Percentiles rank a stretch among this genome's conserved stretches.
Conservation (phyloP, 2,888 invertebrate species). For the Pammene aurita region DNA sequence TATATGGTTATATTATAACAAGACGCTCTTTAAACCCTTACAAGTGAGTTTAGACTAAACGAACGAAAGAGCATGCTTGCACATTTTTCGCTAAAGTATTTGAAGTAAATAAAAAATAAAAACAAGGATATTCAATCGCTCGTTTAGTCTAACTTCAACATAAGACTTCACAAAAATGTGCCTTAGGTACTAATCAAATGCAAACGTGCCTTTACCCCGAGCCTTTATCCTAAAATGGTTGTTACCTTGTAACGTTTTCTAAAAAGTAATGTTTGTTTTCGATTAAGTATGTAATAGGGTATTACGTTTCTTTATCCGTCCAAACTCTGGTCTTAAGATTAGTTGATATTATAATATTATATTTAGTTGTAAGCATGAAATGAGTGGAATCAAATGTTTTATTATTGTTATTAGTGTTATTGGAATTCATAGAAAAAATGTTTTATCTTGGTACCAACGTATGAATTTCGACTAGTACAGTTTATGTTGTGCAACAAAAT, state of each 20-base stretch:
- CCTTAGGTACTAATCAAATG: constrained; percentile 41
- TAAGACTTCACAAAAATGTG: constrained; percentile 36
- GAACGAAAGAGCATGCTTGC: too few relatives aligned
- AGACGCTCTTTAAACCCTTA: too few relatives aligned
- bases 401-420: constrained; percentile 46
- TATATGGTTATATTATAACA: too few relatives aligned
- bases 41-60: too few relatives aligned
- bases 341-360: constrained; percentile 44
- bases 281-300: constrained; percentile 30
- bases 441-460: constrained; percentile 14
- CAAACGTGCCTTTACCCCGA: constrained; percentile 41
- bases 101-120: too few relatives aligned
- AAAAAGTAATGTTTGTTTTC: constrained; percentile 22
- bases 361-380: constrained; percentile 48
- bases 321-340: constrained; percentile 68
- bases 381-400: constrained; percentile 48
- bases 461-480: constrained; percentile 32
- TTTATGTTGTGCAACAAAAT: constrained; percentile 29
- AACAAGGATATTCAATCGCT: too few relatives aligned
- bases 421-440: constrained; percentile 31
- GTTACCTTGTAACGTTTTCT: constrained; percentile 17
- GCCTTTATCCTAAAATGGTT: constrained; percentile 24
- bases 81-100: too few relatives aligned
- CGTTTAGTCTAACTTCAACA: too few relatives aligned
- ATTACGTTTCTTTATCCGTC: constrained; percentile 62